Percentiles rank a stretch among this genome's conserved stretches.
Conservation (phyloP, 1,140 invertebrate genomes). For the Drosophila trapezifrons region DNA sequence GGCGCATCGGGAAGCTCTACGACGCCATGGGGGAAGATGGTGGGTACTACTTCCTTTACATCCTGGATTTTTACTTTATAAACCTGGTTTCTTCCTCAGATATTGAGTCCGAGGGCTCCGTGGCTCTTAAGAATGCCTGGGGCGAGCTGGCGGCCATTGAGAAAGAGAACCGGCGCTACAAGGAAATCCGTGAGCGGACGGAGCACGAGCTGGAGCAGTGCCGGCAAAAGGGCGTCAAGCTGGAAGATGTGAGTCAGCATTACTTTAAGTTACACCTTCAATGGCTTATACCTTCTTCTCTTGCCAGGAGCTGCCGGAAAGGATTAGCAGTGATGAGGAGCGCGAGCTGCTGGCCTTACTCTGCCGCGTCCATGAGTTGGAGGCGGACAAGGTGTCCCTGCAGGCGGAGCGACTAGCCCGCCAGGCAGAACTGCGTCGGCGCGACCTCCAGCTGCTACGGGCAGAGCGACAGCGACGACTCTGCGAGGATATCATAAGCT, state of each 20-base stretch:
- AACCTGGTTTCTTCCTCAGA: conserved; percentile 31
- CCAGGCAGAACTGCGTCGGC: conserved; percentile 92
- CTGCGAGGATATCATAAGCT: conserved; percentile 95
- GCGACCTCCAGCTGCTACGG: conserved; percentile 92
- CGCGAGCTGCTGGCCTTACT: conserved; percentile 92
- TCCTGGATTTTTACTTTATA: not conserved
- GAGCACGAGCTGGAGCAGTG: conserved; percentile 92
- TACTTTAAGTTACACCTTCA: fast-evolving
- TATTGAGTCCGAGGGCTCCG: conserved; percentile 87
- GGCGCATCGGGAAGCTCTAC: conserved; percentile 90
- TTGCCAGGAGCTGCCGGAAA: conserved; percentile 90
- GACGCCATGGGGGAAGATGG: conserved; percentile 76
- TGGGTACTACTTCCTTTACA: conserved; percentile 13
- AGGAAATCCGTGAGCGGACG: conserved; percentile 89
- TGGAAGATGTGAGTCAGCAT: conserved; percentile 90
- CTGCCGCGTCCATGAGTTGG: conserved; percentile 94
- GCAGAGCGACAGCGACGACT: conserved; percentile 93
- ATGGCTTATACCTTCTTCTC: not conserved
- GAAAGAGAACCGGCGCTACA: conserved; percentile 92
- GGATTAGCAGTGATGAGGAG: conserved; percentile 93
- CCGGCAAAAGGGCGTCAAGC: conserved; percentile 88
- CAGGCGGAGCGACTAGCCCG: conserved; percentile 93
- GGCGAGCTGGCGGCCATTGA: conserved; percentile 93
- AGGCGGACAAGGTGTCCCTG: conserved; percentile 94
- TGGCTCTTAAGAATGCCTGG: conserved; percentile 92